phyloP scores from a whole-genome alignment of 2,113 vertebrate species.

The Eurypyga helias region DNA sequence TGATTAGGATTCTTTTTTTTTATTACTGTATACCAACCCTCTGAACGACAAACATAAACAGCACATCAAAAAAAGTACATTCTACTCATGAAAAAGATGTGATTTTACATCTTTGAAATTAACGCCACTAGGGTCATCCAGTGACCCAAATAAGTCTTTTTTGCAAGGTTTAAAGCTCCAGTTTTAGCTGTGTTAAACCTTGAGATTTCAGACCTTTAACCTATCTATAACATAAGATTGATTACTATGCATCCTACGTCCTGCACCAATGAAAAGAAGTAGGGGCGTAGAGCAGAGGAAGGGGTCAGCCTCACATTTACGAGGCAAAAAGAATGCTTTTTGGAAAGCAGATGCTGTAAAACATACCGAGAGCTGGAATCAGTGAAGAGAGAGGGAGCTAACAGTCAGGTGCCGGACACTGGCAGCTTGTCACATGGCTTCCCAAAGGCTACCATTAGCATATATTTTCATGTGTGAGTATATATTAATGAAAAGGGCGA shows the following conservation, averaged over 20 bases:
- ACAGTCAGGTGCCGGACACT: background rate
- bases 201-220: conserved; percentile 10
- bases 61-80: background rate
- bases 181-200: background rate
- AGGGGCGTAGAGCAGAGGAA: background rate
- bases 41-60: background rate
- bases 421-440: background rate
- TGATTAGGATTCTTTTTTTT: background rate
- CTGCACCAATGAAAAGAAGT: background rate
- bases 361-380: background rate
- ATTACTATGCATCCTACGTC: background rate
- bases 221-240: background rate
- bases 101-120: background rate
- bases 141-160: background rate
- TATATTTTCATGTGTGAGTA: background rate
- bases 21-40: background rate
- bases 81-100: background rate
- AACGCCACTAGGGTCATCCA: background rate
- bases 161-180: background rate
- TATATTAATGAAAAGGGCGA: background rate
- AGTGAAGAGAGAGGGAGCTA: background rate
- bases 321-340: background rate
- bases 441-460: background rate
- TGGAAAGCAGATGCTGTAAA: background rate
- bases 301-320: background rate